Base-by-base conservation (phyloP, 2,113 vertebrate species). In the Pungitius pungitius region DNA sequence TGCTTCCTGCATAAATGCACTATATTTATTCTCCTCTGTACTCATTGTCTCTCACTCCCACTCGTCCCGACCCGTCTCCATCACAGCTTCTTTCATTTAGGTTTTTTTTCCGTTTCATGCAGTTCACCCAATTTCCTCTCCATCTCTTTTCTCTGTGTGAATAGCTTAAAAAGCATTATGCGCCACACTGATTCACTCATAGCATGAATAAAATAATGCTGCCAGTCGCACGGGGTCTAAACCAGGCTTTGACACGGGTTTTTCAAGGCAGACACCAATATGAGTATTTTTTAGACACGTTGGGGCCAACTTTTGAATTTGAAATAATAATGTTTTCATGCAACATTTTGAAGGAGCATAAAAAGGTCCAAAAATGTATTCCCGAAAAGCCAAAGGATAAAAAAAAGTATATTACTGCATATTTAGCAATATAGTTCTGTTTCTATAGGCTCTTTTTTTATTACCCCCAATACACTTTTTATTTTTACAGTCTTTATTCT, bases 101-200 rank as follows among this genome's bases (percentile, higher is more conserved):
- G n/a, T n/a, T 26, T 72, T 69, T 75, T 76, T 40, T 35, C 33
- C 33, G 75, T 80, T 87, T 83, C 84, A 81, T 63, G 81, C 85
- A 64, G 76, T 80, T 89, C 80, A 71, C 81, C 81, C 86, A 86
- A 79, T 89, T 88, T 89, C 81, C 89, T 83, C 69, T 86, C 83
- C 83, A 79, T 85, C 85, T 85, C 85, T 81, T 78, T 69, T 83
- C 87, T 83, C 83, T 74, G 81, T 86, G 85, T 89, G 86, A 89
- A 85, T 71, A 87, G 87, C 89, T 88, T 89, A 85, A 87, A 88
- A 84, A 83, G 83, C 81, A 80, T 89, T 83, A 85, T 88, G 83
- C 86, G 59, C 72, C 89, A 75, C 82, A 76, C 81, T 78, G 85
- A 85, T 89, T 84, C 84, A 74, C 84, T 85, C 82, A 22, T 67